Evolutionary conservation across 2,888 invertebrate species (phyloP).

Genomic region (Cheiracanthium punctorium): DNA sequence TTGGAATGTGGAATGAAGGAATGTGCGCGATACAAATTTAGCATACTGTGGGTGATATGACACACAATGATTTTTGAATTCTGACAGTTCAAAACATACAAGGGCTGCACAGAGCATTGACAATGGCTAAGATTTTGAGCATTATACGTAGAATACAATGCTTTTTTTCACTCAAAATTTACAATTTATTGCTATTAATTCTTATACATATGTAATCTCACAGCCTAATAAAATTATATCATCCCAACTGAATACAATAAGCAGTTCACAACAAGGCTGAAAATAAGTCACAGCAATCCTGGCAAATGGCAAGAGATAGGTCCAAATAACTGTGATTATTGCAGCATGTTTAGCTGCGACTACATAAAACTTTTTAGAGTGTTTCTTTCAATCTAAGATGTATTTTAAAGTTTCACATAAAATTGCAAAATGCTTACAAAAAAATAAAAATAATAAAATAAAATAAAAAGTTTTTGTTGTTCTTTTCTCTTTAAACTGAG

Average conservation of each 20-base stretch:
- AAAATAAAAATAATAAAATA: too few relatives aligned
- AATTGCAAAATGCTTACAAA: too few relatives aligned
- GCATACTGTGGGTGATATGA: slow-evolving; percentile 59
- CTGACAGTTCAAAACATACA: slow-evolving; percentile 2
- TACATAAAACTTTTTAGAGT: too few relatives aligned
- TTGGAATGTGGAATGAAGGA: slow-evolving; percentile 66
- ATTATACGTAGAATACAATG: background rate
- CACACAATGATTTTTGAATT: slow-evolving; percentile 45
- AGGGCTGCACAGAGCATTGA: slow-evolving; percentile 61
- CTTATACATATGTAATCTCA: slow-evolving; percentile 23
- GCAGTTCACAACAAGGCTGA: too few relatives aligned
- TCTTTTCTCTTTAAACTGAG: too few relatives aligned
- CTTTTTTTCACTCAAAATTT: slow-evolving; percentile 14
- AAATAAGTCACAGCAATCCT: too few relatives aligned
- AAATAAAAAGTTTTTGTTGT: too few relatives aligned
- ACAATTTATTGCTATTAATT: slow-evolving; percentile 53
- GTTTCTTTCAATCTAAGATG: too few relatives aligned
- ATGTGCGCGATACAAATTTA: slow-evolving; percentile 69
- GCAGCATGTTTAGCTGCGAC: too few relatives aligned
- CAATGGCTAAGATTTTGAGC: slow-evolving; percentile 15
- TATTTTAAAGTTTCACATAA: too few relatives aligned
- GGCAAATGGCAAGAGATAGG: too few relatives aligned
- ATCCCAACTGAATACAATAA: slow-evolving; percentile 61
- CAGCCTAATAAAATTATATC: slow-evolving; percentile 41
- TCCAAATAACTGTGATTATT: too few relatives aligned